phyloP scores from a whole-genome alignment of 2,888 invertebrate species.

The Labia minor region DNA sequence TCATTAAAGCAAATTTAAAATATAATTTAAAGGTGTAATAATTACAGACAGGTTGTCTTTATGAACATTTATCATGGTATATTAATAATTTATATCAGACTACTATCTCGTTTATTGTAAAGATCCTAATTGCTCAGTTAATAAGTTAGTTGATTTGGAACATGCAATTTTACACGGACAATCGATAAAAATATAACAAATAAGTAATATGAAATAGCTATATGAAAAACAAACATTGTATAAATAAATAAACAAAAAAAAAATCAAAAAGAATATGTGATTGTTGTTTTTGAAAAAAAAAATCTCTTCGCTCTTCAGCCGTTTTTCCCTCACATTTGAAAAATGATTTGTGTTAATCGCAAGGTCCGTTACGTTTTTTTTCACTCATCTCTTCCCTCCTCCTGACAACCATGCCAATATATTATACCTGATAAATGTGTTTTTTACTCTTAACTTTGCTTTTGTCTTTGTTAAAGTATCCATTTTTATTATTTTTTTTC shows the following conservation, averaged over 20 bases:
- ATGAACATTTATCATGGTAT: neutral
- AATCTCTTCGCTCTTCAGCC: too few species aligned
- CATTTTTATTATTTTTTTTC: neutral
- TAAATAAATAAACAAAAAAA: too few species aligned
- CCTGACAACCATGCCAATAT: neutral
- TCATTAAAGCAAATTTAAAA: neutral
- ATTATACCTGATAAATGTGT: slow-evolving; percentile 7
- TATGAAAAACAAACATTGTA: too few species aligned
- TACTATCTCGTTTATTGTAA: neutral
- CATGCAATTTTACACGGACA: neutral
- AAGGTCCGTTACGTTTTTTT: neutral
- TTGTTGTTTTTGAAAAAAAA: too few species aligned
- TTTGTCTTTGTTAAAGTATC: too few species aligned
- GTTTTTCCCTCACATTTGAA: too few species aligned
- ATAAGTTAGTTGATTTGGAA: neutral
- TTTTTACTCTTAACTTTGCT: neutral
- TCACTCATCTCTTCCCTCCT: neutral
- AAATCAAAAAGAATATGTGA: too few species aligned
- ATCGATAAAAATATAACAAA: neutral
- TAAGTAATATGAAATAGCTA: neutral
- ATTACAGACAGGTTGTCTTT: neutral
- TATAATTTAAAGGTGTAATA: neutral
- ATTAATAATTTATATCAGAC: neutral
- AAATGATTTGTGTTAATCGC: too few species aligned
- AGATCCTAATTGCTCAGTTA: neutral